These are phyloP conservation scores for Ceuthmochares aereus DNA, from an alignment of 2,113 vertebrate genomes.

Conservation along the genomic window DNA sequence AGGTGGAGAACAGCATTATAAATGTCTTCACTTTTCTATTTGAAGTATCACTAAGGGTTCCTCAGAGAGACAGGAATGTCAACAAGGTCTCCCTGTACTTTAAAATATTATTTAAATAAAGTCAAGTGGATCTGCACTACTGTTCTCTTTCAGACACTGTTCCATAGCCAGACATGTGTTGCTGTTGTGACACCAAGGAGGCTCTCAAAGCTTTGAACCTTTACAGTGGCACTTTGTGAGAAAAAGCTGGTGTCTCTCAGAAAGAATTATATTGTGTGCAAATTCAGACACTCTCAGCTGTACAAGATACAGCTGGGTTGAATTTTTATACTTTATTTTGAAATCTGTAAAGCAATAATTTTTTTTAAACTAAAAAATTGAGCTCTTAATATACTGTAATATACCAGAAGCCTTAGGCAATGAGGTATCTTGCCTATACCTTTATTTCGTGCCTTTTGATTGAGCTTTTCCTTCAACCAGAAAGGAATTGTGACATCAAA, in stretches of 20 bases:
- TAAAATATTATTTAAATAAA: background rate
- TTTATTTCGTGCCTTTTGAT: background rate
- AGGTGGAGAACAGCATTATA: background rate
- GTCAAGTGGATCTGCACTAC: background rate
- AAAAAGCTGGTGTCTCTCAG: background rate
- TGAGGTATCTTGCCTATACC: background rate
- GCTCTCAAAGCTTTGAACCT: background rate
- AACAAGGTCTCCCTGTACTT: background rate
- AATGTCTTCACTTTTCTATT: background rate
- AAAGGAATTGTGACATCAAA: background rate
- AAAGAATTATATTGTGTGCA: background rate
- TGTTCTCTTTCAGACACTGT: background rate
- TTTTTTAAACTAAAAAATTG: background rate
- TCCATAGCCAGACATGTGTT: background rate
- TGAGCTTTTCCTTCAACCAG: background rate
- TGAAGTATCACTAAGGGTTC: background rate
- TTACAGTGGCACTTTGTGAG: background rate
- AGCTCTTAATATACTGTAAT: background rate
- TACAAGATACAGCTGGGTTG: background rate
- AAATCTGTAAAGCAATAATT: background rate
- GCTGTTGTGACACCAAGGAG: background rate
- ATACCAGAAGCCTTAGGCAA: rapidly evolving
- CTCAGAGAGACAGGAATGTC: background rate
- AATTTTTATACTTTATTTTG: background rate
- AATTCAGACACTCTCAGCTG: background rate